Conservation (phyloP, 1,140 invertebrate genomes). For the Heliconius congener region DNA sequence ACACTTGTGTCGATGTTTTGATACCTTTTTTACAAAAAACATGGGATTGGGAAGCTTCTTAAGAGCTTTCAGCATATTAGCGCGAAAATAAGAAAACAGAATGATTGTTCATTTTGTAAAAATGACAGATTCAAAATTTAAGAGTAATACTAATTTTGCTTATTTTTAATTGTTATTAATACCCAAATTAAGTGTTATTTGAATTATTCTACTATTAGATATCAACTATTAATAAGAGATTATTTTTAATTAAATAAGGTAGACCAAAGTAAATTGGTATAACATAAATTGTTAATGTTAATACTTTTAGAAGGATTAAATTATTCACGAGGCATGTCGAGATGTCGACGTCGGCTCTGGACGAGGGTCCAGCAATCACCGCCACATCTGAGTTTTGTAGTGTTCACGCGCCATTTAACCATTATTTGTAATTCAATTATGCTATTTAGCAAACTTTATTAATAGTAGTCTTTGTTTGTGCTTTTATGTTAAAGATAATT, state of each 20-base stretch:
- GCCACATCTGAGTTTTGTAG: neutral
- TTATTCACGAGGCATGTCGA: neutral
- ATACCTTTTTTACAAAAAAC: no score
- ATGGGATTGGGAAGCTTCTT: no score
- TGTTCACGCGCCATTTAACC: neutral
- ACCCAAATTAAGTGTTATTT: no score
- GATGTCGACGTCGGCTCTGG: neutral
- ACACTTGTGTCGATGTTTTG: no score
- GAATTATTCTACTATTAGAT: no score
- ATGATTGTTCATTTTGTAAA: no score
- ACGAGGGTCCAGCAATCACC: conserved; percentile 5
- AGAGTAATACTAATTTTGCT: no score
- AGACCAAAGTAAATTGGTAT: neutral
- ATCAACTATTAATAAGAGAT: no score
- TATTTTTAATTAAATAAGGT: neutral
- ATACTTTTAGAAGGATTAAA: neutral
- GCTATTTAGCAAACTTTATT: neutral
- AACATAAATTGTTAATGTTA: conserved; percentile 7
- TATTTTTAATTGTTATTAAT: no score
- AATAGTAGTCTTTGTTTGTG: neutral
- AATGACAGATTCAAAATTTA: no score
- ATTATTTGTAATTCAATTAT: conserved; percentile 1
- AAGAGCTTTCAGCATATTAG: no score
- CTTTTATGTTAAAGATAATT: neutral
- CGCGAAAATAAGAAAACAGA: no score